A percentile compares a stretch with the other conserved stretches of the same genome.
Conservation (phyloP, 2,888 invertebrate genomes). For the Neuroscelio doddi region DNA sequence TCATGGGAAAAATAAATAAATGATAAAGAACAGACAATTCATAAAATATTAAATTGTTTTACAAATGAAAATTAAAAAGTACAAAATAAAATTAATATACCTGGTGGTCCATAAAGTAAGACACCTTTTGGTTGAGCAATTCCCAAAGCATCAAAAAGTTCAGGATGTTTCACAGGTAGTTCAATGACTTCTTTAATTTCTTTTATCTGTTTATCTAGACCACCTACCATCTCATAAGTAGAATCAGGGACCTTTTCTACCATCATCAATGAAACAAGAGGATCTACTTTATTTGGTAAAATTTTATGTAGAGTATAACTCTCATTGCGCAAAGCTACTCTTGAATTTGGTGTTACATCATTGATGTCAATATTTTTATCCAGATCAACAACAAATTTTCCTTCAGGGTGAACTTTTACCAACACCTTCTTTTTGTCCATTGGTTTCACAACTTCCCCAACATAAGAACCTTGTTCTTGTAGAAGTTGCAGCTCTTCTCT, state of each 20-base stretch:
- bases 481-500: slow-evolving; percentile 97
- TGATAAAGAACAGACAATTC: too few species aligned
- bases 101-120: slow-evolving; percentile 97
- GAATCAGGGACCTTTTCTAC: slow-evolving; percentile 99
- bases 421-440: slow-evolving; percentile 99
- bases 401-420: slow-evolving; percentile 99
- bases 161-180: slow-evolving; percentile 99
- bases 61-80: too few species aligned
- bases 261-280: slow-evolving; percentile 99
- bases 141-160: slow-evolving; percentile 98
- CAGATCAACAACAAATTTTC: slow-evolving; percentile 99
- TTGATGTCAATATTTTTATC: slow-evolving; percentile 99
- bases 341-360: slow-evolving; percentile 96
- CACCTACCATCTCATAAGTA: slow-evolving; percentile 99
- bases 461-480: slow-evolving; percentile 99
- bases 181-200: slow-evolving; percentile 99
- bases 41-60: too few species aligned
- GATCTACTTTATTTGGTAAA: slow-evolving; percentile 99
- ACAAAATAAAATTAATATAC: too few species aligned
- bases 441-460: slow-evolving; percentile 99
- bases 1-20: too few species aligned
- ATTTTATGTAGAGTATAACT: slow-evolving; percentile 99
- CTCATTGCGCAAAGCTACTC: slow-evolving; percentile 98
- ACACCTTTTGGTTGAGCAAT: slow-evolving; percentile 99
- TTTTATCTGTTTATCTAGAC: slow-evolving; percentile 99